These are phyloP conservation scores for Phrynocephalus forsythii DNA, from an alignment of 2,797 vertebrate genomes.

Conservation along the genomic window DNA sequence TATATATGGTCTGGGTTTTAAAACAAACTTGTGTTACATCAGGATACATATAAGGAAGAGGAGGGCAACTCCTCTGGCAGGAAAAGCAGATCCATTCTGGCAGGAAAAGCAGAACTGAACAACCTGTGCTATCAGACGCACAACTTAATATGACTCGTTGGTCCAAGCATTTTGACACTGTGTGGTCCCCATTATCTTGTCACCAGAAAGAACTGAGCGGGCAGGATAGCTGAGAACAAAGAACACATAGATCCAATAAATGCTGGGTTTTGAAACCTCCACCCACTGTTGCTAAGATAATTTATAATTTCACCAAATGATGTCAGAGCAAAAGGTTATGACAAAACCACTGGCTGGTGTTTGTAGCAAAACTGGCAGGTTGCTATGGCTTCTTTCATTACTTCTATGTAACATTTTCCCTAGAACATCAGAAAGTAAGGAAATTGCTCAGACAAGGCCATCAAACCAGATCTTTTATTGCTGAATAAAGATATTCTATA, in stretches of 20 bases:
- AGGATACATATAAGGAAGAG: neutral
- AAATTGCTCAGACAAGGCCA: neutral
- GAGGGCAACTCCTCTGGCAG: neutral
- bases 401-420: constrained; percentile 4
- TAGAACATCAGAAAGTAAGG: neutral
- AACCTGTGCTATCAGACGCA: constrained; percentile 10
- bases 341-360: constrained; percentile 24
- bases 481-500: neutral
- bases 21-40: constrained; percentile 4
- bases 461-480: neutral
- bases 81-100: constrained; percentile 14
- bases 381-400: neutral
- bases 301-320: constrained; percentile 31
- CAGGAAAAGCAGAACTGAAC: constrained; percentile 28
- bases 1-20: neutral
- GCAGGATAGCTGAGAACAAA: constrained; percentile 24
- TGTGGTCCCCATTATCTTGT: constrained; percentile 34
- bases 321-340: constrained; percentile 43
- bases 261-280: constrained; percentile 3
- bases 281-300: constrained; percentile 26
- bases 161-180: constrained; percentile 35
- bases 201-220: constrained; percentile 26
- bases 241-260: constrained; percentile 36
- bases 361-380: neutral
- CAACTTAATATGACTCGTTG: constrained; percentile 13